Evolutionary conservation across 1,140 invertebrate genomes (phyloP), one percentile per base, ranked within the genome.

Genomic region (Cydia splendana): DNA sequence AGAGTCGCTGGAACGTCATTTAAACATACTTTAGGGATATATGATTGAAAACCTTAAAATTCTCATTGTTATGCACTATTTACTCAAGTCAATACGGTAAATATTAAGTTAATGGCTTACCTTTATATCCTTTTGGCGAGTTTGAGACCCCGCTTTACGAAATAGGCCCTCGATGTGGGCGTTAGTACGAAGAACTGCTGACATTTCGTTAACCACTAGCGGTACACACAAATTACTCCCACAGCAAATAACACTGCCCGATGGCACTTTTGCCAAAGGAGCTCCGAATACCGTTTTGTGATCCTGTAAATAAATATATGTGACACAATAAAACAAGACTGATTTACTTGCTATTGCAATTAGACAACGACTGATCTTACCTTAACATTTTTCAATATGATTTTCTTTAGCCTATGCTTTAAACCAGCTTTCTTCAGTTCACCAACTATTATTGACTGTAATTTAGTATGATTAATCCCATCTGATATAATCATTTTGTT

Each of bases 101-200:
- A 73, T 48, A 42, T 69, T n/a, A 0, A 74, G 51, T 62, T 18
- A 38, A 65, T 45, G 12, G 77, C 71, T 79, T 94, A 97, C 95
- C 89, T 96, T 96, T 15, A 98, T 94, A 89, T 98, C 96, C 85
- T 95, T 96, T 89, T 98, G 97, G 80, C 97, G 94, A 67, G 94
- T 94, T 78, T 97, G 95, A 13, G 97, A 97, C 3, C 97, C 97
- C 78, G 96, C 96, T 93, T 97, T 98, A 38, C 97, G 94, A 85
- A 98, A 98, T 57, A 98, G 90, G 3, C 97, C 97, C 88, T 98
- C 97, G 30, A 95, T 95, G 48, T 95, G 94, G 38, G 96, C 93
- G 89, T 96, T 94, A 34, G 95, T 90, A 67, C 95, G 90, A 75
- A 98, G 94, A 84, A 95, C 95, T 24, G 94, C 92, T 81, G 96